Evolutionary conservation across 2,888 invertebrate species (phyloP).

Genomic region (Beris chalybata): DNA sequence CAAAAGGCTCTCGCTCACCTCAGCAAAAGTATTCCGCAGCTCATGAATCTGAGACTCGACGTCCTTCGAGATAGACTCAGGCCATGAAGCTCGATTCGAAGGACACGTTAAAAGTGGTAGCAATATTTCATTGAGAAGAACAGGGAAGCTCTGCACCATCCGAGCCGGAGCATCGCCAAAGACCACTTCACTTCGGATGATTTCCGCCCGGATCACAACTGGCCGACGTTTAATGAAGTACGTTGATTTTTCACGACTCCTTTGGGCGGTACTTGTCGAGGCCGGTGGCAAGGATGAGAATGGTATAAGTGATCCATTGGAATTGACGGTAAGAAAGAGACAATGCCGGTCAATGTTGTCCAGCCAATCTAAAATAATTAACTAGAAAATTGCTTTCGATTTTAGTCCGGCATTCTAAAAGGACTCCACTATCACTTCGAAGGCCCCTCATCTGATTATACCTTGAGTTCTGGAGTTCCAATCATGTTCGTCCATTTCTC

Average conservation of each 20-base stretch:
- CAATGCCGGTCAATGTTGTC: slow-evolving; percentile 50
- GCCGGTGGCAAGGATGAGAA: slow-evolving; percentile 53
- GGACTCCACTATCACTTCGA: neutral
- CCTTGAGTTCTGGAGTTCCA: slow-evolving; percentile 60
- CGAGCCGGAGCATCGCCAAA: slow-evolving; percentile 75
- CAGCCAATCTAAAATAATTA: slow-evolving; percentile 55
- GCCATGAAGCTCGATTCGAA: slow-evolving; percentile 72
- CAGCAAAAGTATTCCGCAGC: slow-evolving; percentile 67
- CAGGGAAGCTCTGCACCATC: slow-evolving; percentile 70
- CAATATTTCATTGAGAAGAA: slow-evolving; percentile 73
- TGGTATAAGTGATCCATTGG: slow-evolving; percentile 58
- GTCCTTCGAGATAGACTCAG: slow-evolving; percentile 69
- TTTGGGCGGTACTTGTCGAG: neutral
- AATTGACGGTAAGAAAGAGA: slow-evolving; percentile 55
- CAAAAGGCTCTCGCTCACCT: slow-evolving; percentile 52
- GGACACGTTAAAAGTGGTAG: slow-evolving; percentile 73
- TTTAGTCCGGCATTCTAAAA: neutral
- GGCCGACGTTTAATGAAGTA: slow-evolving; percentile 61
- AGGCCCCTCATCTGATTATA: neutral
- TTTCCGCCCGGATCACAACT: slow-evolving; percentile 53
- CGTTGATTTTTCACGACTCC: slow-evolving; percentile 54
- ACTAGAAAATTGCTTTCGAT: slow-evolving; percentile 47
- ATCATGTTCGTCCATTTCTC: slow-evolving; percentile 91
- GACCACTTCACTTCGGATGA: slow-evolving; percentile 58
- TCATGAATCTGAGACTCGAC: slow-evolving; percentile 70